Percentiles rank a stretch among this genome's conserved stretches.
Conservation (phyloP, 2,797 vertebrate species). For the Pipistrellus nathusii region DNA sequence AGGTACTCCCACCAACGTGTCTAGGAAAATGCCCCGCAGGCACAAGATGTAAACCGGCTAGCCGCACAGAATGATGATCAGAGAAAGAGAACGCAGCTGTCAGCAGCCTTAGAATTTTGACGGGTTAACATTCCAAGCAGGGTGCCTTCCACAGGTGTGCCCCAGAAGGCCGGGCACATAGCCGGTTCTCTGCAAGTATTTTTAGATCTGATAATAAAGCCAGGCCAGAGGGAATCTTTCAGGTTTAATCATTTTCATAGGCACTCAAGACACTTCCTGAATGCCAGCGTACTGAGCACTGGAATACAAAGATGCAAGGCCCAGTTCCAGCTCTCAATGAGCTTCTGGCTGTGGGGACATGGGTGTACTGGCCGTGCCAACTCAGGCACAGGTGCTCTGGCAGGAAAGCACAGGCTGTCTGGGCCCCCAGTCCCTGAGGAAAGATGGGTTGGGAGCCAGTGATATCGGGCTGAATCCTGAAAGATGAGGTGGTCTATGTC, state of each 20-base stretch:
- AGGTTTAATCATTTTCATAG: constrained; percentile 33
- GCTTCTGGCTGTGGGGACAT: background rate
- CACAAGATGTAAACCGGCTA: background rate
- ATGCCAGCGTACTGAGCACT: background rate
- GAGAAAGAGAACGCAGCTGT: background rate
- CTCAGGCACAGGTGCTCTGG: background rate
- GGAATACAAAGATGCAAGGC: background rate
- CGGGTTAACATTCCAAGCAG: constrained; percentile 27
- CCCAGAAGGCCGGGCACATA: background rate
- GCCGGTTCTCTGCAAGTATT: background rate
- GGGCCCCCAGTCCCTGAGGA: background rate
- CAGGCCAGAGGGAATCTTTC: background rate
- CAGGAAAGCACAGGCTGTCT: background rate
- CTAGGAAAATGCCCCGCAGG: background rate
- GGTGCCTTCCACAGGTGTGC: background rate
- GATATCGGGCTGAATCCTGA: background rate
- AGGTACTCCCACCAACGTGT: background rate
- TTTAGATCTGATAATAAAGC: background rate
- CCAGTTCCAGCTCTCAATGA: background rate
- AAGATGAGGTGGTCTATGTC: background rate
- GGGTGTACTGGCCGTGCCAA: background rate
- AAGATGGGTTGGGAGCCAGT: background rate
- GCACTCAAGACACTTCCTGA: constrained; percentile 17
- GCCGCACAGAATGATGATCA: background rate
- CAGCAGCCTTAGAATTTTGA: background rate